These are phyloP conservation scores for Aurelia aurita complex sp. Pacific DNA, from an alignment of 30 jellyfish, hydroid and myxozoan genomes.

Conservation along the genomic window DNA sequence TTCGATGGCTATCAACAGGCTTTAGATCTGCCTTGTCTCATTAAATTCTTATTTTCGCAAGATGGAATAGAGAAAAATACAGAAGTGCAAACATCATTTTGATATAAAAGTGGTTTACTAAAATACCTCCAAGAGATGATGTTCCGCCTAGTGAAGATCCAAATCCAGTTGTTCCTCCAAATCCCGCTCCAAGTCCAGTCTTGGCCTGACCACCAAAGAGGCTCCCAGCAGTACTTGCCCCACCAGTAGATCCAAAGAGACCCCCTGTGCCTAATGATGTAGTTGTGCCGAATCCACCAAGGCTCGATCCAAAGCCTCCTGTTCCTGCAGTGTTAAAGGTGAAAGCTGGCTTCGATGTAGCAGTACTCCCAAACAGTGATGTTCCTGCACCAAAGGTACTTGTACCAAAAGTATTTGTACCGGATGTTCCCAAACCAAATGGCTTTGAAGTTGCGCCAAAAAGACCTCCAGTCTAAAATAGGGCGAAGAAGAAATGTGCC, in stretches of 20 bases:
- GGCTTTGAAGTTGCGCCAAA: conserved; percentile 90
- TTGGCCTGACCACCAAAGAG: conserved; percentile 78
- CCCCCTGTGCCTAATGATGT: conserved; percentile 61
- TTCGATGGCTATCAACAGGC: no score
- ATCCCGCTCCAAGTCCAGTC: conserved; percentile 70
- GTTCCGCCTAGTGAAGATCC: conserved; percentile 68
- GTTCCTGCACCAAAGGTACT: conserved; percentile 55
- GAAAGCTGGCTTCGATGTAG: conserved; percentile 74
- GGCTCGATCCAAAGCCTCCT: conserved; percentile 66
- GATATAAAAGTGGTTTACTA: no score
- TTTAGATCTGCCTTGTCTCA: no score
- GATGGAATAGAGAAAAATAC: no score
- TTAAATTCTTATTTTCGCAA: no score
- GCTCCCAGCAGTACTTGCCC: conserved; percentile 56
- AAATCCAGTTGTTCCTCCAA: conserved; percentile 71
- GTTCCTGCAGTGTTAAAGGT: conserved; percentile 64
- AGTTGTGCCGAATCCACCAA: conserved; percentile 72
- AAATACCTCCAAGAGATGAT: conserved; percentile 51
- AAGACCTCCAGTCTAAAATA: conserved; percentile 72
- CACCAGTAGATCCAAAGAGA: conserved; percentile 63
- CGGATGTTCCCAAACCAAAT: conserved; percentile 50
- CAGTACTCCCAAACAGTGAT: conserved; percentile 65
- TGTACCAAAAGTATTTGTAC: conserved; percentile 67
- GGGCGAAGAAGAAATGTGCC: background rate
- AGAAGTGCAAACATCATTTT: no score